Conservation (phyloP, 2,888 invertebrate genomes). For the Lycaena phlaeas region DNA sequence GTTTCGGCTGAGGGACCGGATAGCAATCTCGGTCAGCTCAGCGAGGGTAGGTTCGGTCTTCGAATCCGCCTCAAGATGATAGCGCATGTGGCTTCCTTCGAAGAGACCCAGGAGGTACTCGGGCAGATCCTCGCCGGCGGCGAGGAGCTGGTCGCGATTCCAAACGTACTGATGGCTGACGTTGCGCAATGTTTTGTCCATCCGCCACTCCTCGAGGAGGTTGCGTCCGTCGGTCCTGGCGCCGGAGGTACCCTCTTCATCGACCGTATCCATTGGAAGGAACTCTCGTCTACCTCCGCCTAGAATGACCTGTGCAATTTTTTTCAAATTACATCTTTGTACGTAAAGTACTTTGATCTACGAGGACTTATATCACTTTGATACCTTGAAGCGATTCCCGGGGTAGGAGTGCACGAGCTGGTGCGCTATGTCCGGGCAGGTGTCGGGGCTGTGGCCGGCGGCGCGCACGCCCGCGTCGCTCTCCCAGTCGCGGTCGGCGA, state of each 20-base stretch:
- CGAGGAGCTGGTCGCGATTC: constrained; percentile 72
- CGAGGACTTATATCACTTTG: too few species aligned
- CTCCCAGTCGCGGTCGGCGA: constrained; percentile 82
- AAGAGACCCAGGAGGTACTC: constrained; percentile 78
- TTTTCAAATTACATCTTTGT: background rate
- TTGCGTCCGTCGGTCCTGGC: constrained; percentile 73
- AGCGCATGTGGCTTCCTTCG: constrained; percentile 75
- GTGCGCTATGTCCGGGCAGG: constrained; percentile 40
- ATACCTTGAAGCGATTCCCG: constrained; percentile 19
- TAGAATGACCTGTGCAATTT: constrained; percentile 74
- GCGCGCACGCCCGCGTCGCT: constrained; percentile 70
- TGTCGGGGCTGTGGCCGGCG: constrained; percentile 34
- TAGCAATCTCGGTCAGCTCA: constrained; percentile 73
- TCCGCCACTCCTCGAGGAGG: constrained; percentile 78
- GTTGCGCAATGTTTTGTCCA: constrained; percentile 46
- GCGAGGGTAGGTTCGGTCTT: constrained; percentile 58
- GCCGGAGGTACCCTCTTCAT: constrained; percentile 62
- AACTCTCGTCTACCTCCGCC: constrained; percentile 82
- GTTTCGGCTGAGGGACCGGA: constrained; percentile 76
- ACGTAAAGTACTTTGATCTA: background rate
- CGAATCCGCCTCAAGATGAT: constrained; percentile 71
- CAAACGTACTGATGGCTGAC: constrained; percentile 65
- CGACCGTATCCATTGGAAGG: constrained; percentile 64
- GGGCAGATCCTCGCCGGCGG: constrained; percentile 51
- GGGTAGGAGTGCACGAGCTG: constrained; percentile 20